phyloP scores from a whole-genome alignment of 37 sponge, comb jelly and placozoan genomes.

The Diacarnus erythraeanus region DNA sequence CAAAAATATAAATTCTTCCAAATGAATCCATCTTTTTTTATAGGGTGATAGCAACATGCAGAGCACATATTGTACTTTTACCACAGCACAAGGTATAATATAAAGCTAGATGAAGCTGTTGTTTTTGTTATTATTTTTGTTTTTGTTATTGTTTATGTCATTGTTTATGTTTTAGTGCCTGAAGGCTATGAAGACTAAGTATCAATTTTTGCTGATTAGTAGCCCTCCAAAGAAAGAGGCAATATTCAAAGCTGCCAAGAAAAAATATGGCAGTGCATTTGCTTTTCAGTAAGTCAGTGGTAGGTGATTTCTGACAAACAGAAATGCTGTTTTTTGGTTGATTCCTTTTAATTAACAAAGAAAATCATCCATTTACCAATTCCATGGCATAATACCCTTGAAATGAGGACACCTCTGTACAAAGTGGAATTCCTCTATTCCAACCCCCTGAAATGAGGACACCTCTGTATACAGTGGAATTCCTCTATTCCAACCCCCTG shows the following conservation, averaged over 20 bases:
- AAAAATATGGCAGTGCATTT: slow-evolving; percentile 60
- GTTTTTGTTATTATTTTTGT: no score
- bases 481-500: no score
- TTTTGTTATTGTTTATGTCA: not conserved
- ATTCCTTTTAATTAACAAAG: no score
- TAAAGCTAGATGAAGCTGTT: not conserved
- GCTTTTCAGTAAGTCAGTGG: slow-evolving; percentile 75
- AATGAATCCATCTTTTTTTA: not conserved
- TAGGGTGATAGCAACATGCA: slow-evolving; percentile 80
- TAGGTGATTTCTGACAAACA: not conserved
- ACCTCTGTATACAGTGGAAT: no score
- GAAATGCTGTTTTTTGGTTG: no score
- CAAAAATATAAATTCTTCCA: not conserved
- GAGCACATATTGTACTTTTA: slow-evolving; percentile 74
- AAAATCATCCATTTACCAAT: no score
- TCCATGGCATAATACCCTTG: no score
- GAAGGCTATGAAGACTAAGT: slow-evolving; percentile 70
- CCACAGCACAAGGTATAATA: slow-evolving; percentile 49
- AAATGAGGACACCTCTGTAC: no score
- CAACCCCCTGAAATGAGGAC: no score
- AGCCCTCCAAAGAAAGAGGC: slow-evolving; percentile 86
- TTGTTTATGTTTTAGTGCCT: slow-evolving; percentile 21
- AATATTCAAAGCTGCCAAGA: slow-evolving; percentile 61
- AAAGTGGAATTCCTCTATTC: no score
- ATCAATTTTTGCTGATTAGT: slow-evolving; percentile 82